phyloP scores from a whole-genome alignment of 37 sponge, comb jelly and placozoan genomes.

The Tethya wilhelma region DNA sequence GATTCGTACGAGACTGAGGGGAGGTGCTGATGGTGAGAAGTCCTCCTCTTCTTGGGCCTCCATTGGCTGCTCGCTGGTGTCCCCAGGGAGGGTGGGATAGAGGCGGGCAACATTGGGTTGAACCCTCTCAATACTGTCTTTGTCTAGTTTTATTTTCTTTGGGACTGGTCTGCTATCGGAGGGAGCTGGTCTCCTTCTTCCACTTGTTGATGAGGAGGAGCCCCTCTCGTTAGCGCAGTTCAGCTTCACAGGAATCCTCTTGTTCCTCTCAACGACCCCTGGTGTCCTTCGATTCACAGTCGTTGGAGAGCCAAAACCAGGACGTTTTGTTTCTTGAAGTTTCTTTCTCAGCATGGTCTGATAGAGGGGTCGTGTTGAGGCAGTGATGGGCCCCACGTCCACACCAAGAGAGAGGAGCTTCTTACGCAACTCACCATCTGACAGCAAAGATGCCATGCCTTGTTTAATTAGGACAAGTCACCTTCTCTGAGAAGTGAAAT shows the following conservation, averaged over 20 bases:
- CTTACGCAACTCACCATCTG: constrained; percentile 65
- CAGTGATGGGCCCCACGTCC: constrained; percentile 81
- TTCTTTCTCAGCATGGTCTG: constrained; percentile 37
- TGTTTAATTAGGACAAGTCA: neutral
- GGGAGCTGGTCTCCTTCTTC: neutral
- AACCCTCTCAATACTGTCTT: neutral
- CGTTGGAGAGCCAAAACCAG: too few relatives aligned
- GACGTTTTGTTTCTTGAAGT: neutral
- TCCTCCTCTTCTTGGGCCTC: neutral
- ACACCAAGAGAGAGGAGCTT: constrained; percentile 56
- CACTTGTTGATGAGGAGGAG: neutral
- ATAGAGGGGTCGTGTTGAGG: constrained; percentile 74
- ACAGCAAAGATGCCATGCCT: constrained; percentile 12
- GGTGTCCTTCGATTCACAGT: neutral
- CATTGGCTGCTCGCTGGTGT: neutral
- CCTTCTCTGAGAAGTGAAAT: too few relatives aligned
- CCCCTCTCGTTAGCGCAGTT: neutral
- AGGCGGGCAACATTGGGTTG: neutral
- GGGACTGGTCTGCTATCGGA: neutral
- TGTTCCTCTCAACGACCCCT: neutral
- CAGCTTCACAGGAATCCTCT: neutral
- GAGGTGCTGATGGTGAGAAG: neutral
- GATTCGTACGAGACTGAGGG: neutral
- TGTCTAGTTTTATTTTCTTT: neutral
- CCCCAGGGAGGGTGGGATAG: neutral